Base-by-base conservation (phyloP, 2,113 vertebrate species). In the Periophthalmodon schlosseri region DNA sequence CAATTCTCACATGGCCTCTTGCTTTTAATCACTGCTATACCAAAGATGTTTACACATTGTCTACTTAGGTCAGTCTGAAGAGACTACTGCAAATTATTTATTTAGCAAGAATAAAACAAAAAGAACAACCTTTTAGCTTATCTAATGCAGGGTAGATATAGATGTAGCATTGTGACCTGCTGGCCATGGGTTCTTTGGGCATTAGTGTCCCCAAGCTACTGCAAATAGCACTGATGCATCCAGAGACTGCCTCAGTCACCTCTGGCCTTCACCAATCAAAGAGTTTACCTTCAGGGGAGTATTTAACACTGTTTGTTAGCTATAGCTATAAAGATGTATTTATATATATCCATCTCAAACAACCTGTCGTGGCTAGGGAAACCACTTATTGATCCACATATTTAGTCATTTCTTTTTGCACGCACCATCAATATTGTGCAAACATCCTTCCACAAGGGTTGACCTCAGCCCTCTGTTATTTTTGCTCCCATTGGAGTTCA, bases 301-400 rank as follows among this genome's bases (percentile, higher is more conserved):
- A 96, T 97, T 96, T 96, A 95, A 96, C 95, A 94, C 93, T 91
- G 94, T 95, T 98, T 94, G 95, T 97, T 95, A 84, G 76, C 95
- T 88, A 91, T 92, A 92, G 94, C 93, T 93, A 94, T 97, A 96
- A 96, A 97, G 95, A 95, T 94, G 91, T 93, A 91, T 93, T 94
- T 92, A 96, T 95, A 97, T 93, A 96, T 96, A 96, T 95, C 95
- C 96, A 95, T 95, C 95, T 94, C 93, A 89, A 93, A 93, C 94
- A 94, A 94, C 94, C 95, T 95, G 95, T 95, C 95, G 91, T 93
- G 79, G 89, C 79, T 74, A 89, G 93, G 94, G 94, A 98, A 98
- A 97, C 96, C 95, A 98, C 95, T 93, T 99, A 99, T 99, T 96
- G 97, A 99, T 99, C 96, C 93, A 93, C 94, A 95, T 96, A 96